Evolutionary conservation across 2,113 vertebrate species (phyloP).

Genomic region (Alligator sinensis): DNA sequence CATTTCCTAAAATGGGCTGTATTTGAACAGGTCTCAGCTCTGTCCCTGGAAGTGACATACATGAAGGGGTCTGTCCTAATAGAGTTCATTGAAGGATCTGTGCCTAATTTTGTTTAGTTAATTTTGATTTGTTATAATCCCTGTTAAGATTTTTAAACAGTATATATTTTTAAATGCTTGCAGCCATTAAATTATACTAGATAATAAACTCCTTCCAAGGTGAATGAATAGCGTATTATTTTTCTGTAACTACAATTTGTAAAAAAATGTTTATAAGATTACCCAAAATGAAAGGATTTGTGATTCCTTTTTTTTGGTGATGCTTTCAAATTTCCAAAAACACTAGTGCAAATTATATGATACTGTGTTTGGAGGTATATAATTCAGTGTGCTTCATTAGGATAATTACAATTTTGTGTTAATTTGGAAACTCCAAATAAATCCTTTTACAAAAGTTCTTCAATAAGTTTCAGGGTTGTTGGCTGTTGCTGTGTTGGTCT

Average conservation of each 20-base stretch:
- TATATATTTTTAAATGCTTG: background rate
- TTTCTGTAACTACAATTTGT: constrained; percentile 10
- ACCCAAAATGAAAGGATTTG: constrained; percentile 20
- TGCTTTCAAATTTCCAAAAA: background rate
- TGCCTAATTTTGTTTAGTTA: background rate
- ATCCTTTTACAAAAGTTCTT: too few species aligned
- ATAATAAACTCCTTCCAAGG: constrained; percentile 8
- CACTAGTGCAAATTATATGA: background rate
- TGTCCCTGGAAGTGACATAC: background rate
- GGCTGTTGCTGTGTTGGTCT: too few species aligned
- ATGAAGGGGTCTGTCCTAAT: background rate
- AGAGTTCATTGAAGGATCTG: background rate
- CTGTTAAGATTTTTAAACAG: background rate
- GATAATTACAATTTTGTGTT: constrained; percentile 59
- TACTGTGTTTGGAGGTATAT: constrained; percentile 27
- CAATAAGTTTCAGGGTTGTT: too few species aligned
- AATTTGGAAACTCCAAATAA: too few species aligned
- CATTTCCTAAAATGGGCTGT: background rate
- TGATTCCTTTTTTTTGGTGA: background rate
- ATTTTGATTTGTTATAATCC: background rate
- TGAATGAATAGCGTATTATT: background rate
- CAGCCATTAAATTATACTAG: background rate
- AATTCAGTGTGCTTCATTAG: constrained; percentile 57
- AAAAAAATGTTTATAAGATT: constrained; percentile 21
- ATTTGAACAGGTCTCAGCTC: background rate